These are phyloP conservation scores for Parnassius mnemosyne DNA, from an alignment of 2,888 invertebrate genomes.

Conservation along the genomic window DNA sequence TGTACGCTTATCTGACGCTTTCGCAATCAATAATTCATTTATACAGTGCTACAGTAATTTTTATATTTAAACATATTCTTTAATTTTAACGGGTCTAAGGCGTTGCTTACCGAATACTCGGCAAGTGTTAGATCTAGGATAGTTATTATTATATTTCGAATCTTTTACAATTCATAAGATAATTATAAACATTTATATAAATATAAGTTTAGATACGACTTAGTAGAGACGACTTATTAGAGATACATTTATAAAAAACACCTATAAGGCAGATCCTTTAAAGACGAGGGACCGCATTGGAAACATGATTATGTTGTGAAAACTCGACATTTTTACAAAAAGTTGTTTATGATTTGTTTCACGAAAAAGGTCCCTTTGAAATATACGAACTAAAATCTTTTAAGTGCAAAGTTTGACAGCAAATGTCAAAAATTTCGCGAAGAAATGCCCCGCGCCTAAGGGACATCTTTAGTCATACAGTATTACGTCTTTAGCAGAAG, in stretches of 20 bases:
- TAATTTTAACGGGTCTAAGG: slow-evolving; percentile 49
- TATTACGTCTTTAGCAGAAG: no score
- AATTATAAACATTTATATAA: slow-evolving; percentile 56
- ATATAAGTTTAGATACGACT: slow-evolving; percentile 43
- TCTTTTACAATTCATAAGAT: slow-evolving; percentile 47
- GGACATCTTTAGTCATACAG: no score
- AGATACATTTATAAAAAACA: slow-evolving; percentile 71
- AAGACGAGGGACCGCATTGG: slow-evolving; percentile 59
- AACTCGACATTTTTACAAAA: no score
- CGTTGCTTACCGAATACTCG: slow-evolving; percentile 49
- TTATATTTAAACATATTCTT: not conserved
- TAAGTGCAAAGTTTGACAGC: no score
- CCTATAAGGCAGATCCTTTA: slow-evolving; percentile 76
- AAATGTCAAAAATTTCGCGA: no score
- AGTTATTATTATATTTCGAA: slow-evolving; percentile 36
- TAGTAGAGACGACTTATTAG: slow-evolving; percentile 48
- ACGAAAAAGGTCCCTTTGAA: no score
- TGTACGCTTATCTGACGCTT: not conserved
- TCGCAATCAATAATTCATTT: not conserved
- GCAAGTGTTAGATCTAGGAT: slow-evolving; percentile 41
- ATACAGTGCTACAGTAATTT: not conserved
- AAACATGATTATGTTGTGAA: slow-evolving; percentile 27
- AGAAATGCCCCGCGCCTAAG: no score
- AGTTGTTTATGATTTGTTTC: no score
- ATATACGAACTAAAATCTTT: no score